Evolutionary conservation across 2,797 vertebrate genomes (phyloP), one percentile per base, ranked within the genome.

Genomic region (Anas capensis): DNA sequence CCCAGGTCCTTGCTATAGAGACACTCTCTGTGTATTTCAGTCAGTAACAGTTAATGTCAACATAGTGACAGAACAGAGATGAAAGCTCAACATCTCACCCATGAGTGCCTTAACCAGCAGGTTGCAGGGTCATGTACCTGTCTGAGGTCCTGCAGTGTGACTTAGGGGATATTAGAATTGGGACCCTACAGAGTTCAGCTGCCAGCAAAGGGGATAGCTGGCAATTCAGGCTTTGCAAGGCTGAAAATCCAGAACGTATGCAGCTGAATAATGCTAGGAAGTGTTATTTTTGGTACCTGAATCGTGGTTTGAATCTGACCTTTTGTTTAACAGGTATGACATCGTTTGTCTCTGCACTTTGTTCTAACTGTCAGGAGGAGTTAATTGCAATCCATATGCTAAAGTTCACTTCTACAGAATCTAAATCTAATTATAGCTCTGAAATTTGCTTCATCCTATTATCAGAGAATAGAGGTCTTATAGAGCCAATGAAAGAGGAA

Each of bases 381-480:
- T 75, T 95, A 94, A 95, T 85, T 89, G 69, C 62, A 87, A 82
- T 79, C 54, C 76, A 81, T 94, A 71, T 77, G 92, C 29, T 88
- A 42, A 95, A 89, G 82, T 96, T 96, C 78, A 88, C 44, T 87
- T 85, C 66, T 79, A 75, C 20, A 66, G 81, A 86, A 94, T 72
- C 66, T 92, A 95, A 97, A 94, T 81, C 72, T 78, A 96, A 95
- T 96, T 96, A 82, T 68, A 92, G 89, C 33, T 89, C 58, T 85
- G 75, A 91, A 94, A 89, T 95, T 51, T 6, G 2, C 27, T 84
- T 73, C 29, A 14, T 90, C 40, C 23, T 8, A 13, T 86, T 92
- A 93, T 81, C 64, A 88, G 36, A 91, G 33, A 93, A 76, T 4
- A 85, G 38, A 80, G 14, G 40, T 15, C 48, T 80, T 68, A 61